Conservation (phyloP, 2,113 vertebrate species). For the Bostrychus sinensis region DNA sequence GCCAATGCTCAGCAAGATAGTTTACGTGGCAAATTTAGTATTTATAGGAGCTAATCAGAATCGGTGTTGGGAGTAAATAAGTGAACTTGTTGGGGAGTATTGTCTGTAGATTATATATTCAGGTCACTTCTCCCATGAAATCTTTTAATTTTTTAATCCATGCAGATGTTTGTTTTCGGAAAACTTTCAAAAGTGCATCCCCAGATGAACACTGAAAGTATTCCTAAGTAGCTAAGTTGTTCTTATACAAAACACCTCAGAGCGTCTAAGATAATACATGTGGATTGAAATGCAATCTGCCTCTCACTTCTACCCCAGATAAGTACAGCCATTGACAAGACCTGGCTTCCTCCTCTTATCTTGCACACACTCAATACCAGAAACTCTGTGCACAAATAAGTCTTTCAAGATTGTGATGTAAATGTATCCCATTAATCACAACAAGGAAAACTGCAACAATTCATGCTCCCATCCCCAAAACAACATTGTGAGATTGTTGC, state of each 20-base stretch:
- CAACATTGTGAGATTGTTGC: slow-evolving; percentile 68
- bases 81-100: slow-evolving; percentile 72
- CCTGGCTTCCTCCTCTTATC: slow-evolving; percentile 83
- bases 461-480: slow-evolving; percentile 49
- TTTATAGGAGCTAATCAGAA: slow-evolving; percentile 79
- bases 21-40: slow-evolving; percentile 78
- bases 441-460: slow-evolving; percentile 72
- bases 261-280: slow-evolving; percentile 82
- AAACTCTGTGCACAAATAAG: slow-evolving; percentile 79
- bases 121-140: slow-evolving; percentile 79
- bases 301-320: slow-evolving; percentile 80
- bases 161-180: slow-evolving; percentile 82
- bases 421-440: slow-evolving; percentile 81
- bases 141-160: slow-evolving; percentile 81
- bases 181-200: slow-evolving; percentile 80
- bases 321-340: slow-evolving; percentile 82
- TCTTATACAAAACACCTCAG: slow-evolving; percentile 83
- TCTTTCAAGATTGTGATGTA: slow-evolving; percentile 81
- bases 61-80: slow-evolving; percentile 71
- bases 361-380: slow-evolving; percentile 78
- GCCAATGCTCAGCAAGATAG: slow-evolving; percentile 69
- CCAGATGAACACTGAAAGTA: slow-evolving; percentile 82
- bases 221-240: slow-evolving; percentile 80
- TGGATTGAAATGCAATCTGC: slow-evolving; percentile 85
- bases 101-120: slow-evolving; percentile 85